These are phyloP conservation scores for Temnothorax rugatulus DNA, from an alignment of 2,888 invertebrate genomes.

Conservation along the genomic window DNA sequence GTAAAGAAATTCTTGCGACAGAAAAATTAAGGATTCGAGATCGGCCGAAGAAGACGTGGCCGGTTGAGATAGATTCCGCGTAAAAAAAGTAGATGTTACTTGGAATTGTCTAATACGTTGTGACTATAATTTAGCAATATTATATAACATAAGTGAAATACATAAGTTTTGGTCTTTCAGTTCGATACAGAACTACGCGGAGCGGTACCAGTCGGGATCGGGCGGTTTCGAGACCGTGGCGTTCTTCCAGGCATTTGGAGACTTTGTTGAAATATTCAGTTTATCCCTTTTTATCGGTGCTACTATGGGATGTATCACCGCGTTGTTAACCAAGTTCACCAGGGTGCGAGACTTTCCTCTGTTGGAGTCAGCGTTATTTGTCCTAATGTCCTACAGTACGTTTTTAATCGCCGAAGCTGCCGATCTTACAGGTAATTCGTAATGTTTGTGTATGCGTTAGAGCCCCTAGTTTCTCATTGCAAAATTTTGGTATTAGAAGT, in stretches of 20 bases:
- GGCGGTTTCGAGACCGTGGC: slow-evolving; percentile 96
- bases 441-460: neutral
- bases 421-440: slow-evolving; percentile 94
- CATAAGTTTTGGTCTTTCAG: slow-evolving; percentile 86
- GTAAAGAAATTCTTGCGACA: neutral
- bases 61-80: too few relatives aligned
- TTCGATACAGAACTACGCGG: slow-evolving; percentile 95
- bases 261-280: slow-evolving; percentile 97
- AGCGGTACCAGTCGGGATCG: slow-evolving; percentile 92
- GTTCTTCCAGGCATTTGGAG: slow-evolving; percentile 95
- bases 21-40: neutral
- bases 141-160: slow-evolving; percentile 9
- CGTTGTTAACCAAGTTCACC: slow-evolving; percentile 98
- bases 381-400: slow-evolving; percentile 99
- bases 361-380: slow-evolving; percentile 98
- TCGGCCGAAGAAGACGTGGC: neutral
- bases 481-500: neutral
- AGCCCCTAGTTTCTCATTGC: neutral
- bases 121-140: neutral
- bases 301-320: slow-evolving; percentile 96
- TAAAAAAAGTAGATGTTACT: neutral
- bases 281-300: slow-evolving; percentile 97
- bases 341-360: slow-evolving; percentile 97
- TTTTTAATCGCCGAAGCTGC: slow-evolving; percentile 98
- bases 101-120: neutral